These are phyloP conservation scores for Rhineura floridana DNA, from an alignment of 2,113 vertebrate genomes.

Conservation along the genomic window DNA sequence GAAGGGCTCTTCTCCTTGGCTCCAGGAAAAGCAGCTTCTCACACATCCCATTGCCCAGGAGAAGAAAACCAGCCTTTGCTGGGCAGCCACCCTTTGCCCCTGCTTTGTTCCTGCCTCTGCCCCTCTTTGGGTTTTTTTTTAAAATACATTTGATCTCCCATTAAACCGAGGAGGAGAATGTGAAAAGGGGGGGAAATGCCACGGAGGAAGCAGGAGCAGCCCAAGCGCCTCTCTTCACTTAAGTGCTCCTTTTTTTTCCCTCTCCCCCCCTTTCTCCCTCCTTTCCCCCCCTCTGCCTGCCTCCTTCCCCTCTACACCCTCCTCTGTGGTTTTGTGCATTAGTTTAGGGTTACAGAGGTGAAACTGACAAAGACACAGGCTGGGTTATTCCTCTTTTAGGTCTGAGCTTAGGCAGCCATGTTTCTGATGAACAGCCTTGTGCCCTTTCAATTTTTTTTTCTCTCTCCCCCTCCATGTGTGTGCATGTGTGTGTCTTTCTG, in stretches of 20 bases:
- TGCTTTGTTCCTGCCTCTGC: too few relatives aligned
- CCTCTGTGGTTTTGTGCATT: conserved; percentile 86
- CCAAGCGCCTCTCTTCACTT: conserved; percentile 99
- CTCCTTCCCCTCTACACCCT: conserved; percentile 74
- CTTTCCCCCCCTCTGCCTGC: conserved; percentile 34
- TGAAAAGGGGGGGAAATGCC: conserved; percentile 98
- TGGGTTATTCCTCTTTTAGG: conserved; percentile 91
- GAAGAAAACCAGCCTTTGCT: conserved; percentile 74
- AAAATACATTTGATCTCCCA: too few relatives aligned
- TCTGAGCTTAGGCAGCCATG: conserved; percentile 98
- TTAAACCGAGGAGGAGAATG: conserved; percentile 96
- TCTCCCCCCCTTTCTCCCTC: conserved; percentile 61
- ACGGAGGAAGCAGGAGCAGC: conserved; percentile 99
- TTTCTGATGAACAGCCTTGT: conserved; percentile 92
- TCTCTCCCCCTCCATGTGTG: conserved; percentile 65
- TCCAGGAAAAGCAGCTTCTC: conserved; percentile 73
- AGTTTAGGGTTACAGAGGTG: conserved; percentile 98
- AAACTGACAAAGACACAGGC: conserved; percentile 94
- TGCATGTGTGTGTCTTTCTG: background rate
- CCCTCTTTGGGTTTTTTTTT: too few relatives aligned
- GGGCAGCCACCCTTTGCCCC: too few relatives aligned
- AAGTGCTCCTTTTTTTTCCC: conserved; percentile 84
- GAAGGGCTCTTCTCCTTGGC: conserved; percentile 68
- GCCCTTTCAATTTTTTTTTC: conserved; percentile 77
- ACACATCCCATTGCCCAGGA: conserved; percentile 68